phyloP scores from a whole-genome alignment of 2,888 invertebrate genomes.

The Luperina testacea region DNA sequence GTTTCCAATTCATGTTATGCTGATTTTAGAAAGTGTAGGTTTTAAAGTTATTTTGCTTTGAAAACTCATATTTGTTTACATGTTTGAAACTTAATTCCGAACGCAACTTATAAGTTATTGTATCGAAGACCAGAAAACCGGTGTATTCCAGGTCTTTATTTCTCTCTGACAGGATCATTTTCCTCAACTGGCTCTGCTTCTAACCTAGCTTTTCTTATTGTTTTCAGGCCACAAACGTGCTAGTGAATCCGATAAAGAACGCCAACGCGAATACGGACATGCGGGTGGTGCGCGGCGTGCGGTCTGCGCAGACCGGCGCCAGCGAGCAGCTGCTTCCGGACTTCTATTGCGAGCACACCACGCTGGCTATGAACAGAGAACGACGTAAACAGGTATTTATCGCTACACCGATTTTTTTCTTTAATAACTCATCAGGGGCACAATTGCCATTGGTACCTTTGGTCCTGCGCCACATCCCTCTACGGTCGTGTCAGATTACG shows the following conservation, averaged over 20 bases:
- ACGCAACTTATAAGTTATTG: background rate
- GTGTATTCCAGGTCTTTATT: background rate
- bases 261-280: slow-evolving; percentile 93
- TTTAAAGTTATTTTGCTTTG: background rate
- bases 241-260: slow-evolving; percentile 93
- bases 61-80: background rate
- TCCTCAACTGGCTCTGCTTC: background rate
- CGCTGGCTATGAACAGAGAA: slow-evolving; percentile 97
- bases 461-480: too few species aligned
- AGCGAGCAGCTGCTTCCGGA: slow-evolving; percentile 97
- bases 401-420: background rate
- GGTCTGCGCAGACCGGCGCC: slow-evolving; percentile 91
- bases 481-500: too few species aligned
- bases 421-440: too few species aligned
- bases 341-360: slow-evolving; percentile 98
- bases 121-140: background rate
- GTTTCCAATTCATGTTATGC: background rate
- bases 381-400: slow-evolving; percentile 93
- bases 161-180: background rate
- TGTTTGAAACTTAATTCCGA: background rate
- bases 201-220: background rate
- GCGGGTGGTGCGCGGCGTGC: slow-evolving; percentile 91
- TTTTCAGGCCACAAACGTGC: slow-evolving; percentile 92
- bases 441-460: too few species aligned
- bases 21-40: background rate